Conservation (phyloP, 2,888 invertebrate genomes). For the Pachymerium ferrugineum region DNA sequence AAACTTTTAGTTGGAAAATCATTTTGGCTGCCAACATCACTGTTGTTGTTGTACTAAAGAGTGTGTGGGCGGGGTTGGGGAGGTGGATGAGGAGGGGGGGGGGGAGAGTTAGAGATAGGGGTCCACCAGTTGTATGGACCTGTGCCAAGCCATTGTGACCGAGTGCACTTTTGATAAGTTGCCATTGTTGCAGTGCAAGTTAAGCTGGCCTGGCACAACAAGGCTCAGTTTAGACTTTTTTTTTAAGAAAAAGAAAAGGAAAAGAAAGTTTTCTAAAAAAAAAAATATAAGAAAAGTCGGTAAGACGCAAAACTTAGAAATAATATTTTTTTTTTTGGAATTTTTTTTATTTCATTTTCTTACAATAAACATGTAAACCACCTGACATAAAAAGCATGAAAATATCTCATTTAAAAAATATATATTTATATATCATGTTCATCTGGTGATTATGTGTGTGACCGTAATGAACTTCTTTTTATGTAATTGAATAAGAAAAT, state of each 20-base stretch:
- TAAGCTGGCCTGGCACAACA: background rate
- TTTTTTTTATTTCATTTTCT: no score
- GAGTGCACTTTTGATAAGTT: slow-evolving; percentile 12
- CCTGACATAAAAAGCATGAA: no score
- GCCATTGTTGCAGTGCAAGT: slow-evolving; percentile 18
- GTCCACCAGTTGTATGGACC: slow-evolving; percentile 9
- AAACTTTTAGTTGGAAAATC: background rate
- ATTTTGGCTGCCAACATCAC: background rate
- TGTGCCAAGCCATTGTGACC: slow-evolving; percentile 11
- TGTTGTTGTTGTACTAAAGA: background rate
- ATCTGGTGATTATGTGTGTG: no score
- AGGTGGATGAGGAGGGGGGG: background rate
- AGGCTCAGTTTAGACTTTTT: background rate
- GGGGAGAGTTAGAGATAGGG: background rate
- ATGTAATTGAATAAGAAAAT: no score
- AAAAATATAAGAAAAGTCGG: no score
- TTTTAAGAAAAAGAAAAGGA: background rate
- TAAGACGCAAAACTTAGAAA: no score
- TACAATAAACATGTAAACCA: no score
- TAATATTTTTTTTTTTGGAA: no score
- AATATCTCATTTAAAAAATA: no score
- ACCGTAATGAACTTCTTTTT: no score
- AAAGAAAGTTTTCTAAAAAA: background rate
- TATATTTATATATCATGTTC: no score
- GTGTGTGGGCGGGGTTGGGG: background rate